A percentile compares a stretch with the other conserved stretches of the same genome.
Evolutionary conservation across 2,888 invertebrate genomes (phyloP).

Genomic region (Candidula unifasciata): DNA sequence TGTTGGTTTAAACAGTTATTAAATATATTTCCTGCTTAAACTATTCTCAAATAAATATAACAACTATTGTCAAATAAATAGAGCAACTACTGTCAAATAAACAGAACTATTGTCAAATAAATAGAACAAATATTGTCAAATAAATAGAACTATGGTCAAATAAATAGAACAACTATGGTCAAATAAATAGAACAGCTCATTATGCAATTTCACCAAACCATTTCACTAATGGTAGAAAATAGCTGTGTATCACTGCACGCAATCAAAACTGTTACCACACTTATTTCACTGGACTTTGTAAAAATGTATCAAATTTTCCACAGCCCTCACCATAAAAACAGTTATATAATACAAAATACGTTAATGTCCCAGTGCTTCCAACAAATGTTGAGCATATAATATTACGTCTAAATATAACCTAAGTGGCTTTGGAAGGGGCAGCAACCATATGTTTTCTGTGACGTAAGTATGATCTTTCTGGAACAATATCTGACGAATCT

Average conservation of each 20-base stretch:
- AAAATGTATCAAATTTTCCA: neutral
- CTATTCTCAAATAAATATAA: too few relatives aligned
- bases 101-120: too few relatives aligned
- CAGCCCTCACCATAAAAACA: neutral
- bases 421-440: conserved; percentile 46
- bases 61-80: too few relatives aligned
- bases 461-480: conserved; percentile 23
- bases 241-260: neutral
- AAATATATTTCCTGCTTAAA: too few relatives aligned
- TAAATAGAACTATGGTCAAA: too few relatives aligned
- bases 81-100: too few relatives aligned
- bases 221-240: neutral
- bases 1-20: too few relatives aligned
- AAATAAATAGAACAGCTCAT: too few relatives aligned
- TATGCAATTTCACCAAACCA: too few relatives aligned
- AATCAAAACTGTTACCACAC: neutral
- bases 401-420: conserved; percentile 43
- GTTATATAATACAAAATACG: neutral
- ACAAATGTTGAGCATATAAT: conserved; percentile 41
- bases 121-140: too few relatives aligned
- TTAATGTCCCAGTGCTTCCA: conserved; percentile 22
- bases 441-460: conserved; percentile 33
- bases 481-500: conserved; percentile 24
- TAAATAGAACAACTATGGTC: too few relatives aligned
- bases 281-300: neutral